Base-by-base conservation (phyloP, 1,140 invertebrate species). In the Drosophila pectinifera region DNA sequence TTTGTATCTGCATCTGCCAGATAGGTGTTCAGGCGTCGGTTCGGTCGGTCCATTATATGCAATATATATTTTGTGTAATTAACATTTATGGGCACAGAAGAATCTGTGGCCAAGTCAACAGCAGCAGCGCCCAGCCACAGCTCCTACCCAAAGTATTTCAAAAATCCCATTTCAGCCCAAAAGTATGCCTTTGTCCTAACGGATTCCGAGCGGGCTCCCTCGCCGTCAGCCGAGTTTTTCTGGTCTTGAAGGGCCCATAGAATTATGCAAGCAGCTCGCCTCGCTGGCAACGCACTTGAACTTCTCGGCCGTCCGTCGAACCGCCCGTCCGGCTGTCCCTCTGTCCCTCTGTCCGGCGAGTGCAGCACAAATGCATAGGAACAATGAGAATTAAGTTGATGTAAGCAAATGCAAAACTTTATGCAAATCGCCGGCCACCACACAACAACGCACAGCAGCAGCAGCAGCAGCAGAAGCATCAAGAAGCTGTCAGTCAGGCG, bases 351-450 rank as follows among this genome's bases (percentile, higher is more conserved):
- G 53, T 72, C 39, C 59, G 46, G 46, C 83, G 77, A 89, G 67
- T 89, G 79, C 83, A 88, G 78, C 83, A 88, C 81, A 88, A 89
- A 88, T 88, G 83, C 83, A 88, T 88, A 89, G 62, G 70, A 68
- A 88, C 83, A 88, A 88, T 88, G 83, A 83, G 82, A 88, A 88
- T 88, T 88, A 80, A 88, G 72, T 83, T 82, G 73, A 76, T 76
- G 73, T 73, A 70, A 70, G 67, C 73, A 61, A 61, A 68, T 55
- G 73, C 74, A 77, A 70, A 78, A 78, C 73, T 70, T 78, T 78
- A 70, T 78, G 75, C 73, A 78, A 78, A 78, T 70, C 62, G 59
- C 63, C 54, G 78, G 77, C 64, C 63, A 63, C 38, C 39, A 48
- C 39, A 65, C 54, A 73, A 55, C 75, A 78, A 51, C 46, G n/a